Evolutionary conservation across 1,140 invertebrate genomes (phyloP), one percentile per base, ranked within the genome.

Genomic region (Drosophila pseudoobscura): DNA sequence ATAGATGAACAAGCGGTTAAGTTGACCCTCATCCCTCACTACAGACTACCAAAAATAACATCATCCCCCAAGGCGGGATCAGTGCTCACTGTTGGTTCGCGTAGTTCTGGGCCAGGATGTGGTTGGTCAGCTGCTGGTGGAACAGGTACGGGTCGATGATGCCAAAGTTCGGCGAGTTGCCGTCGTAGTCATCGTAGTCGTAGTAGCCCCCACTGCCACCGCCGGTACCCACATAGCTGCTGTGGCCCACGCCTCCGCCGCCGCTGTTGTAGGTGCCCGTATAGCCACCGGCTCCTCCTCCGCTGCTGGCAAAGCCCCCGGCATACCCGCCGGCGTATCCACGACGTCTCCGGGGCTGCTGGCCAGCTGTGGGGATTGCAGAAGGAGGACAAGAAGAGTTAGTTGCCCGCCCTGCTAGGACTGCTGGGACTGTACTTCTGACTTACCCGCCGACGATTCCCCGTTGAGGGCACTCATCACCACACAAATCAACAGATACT

Each of bases 61-160:
- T 17, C 17, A 17, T 17, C 17, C 15, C 31, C 39, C 50, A 11
- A 17, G 22, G 39, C 13, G 26, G 24, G 35, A 43, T 20, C 43
- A 26, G 61, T 47, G 69, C 85, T 91, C 53, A 91, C 90, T 89
- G 75, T 73, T 91, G 90, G 24, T 71, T 76, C 24, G 83, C 80
- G 20, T 80, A 78, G 31, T 91, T 80, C 79, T 91, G 90, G 26
- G 90, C 80, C 58, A 91, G 63, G 46, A 91, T 90, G 20, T 90
- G 90, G n/a, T 70, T 84, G n/a, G 90, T 91, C 70, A 91, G 63
- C 62, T 91, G 85, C 74, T 91, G 90, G 50, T 91, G 90, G 66
- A 91, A 91, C 6, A 79, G 64, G 44, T 88, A 90, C 11, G 90
- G 90, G 72, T 91, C 90, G 26, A 89, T 80, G 45, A 91, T 78